phyloP scores from a whole-genome alignment of 2,888 invertebrate species.

The Altica lythri region DNA sequence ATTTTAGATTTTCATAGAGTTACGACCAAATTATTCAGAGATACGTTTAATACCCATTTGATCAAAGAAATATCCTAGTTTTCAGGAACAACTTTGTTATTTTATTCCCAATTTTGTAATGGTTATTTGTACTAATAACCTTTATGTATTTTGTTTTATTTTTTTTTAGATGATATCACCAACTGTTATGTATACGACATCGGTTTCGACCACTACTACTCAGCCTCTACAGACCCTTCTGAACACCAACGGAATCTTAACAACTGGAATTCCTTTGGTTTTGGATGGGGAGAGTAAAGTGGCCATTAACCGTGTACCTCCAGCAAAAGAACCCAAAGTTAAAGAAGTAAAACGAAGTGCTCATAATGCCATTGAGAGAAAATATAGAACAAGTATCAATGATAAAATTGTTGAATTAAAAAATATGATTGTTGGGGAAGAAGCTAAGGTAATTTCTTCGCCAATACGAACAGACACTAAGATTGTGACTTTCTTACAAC shows the following conservation, averaged over 20 bases:
- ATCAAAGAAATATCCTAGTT: no score
- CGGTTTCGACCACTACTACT: conserved; percentile 44
- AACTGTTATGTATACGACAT: conserved; percentile 62
- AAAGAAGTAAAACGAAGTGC: conserved; percentile 86
- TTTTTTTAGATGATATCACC: conserved; percentile 44
- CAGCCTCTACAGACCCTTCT: conserved; percentile 66
- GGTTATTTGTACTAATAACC: no score
- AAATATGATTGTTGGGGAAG: conserved; percentile 91
- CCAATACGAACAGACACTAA: no score
- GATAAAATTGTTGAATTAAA: conserved; percentile 97
- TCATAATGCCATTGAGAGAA: conserved; percentile 98
- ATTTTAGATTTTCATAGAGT: no score
- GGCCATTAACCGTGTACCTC: conserved; percentile 72
- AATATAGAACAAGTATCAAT: conserved; percentile 98
- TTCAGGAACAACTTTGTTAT: no score
- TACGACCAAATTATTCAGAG: no score
- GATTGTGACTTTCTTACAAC: no score
- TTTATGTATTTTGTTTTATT: no score
- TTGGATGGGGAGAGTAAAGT: conserved; percentile 80
- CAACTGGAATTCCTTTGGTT: conserved; percentile 76
- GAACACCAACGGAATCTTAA: conserved; percentile 66
- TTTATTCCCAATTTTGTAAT: no score
- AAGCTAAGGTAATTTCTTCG: conserved; percentile 90
- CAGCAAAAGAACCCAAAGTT: conserved; percentile 69
- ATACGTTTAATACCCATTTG: no score